Percentiles rank a stretch among this genome's conserved stretches.
phyloP scores from a whole-genome alignment of 2,888 invertebrate genomes.

The Hedya salicella region DNA sequence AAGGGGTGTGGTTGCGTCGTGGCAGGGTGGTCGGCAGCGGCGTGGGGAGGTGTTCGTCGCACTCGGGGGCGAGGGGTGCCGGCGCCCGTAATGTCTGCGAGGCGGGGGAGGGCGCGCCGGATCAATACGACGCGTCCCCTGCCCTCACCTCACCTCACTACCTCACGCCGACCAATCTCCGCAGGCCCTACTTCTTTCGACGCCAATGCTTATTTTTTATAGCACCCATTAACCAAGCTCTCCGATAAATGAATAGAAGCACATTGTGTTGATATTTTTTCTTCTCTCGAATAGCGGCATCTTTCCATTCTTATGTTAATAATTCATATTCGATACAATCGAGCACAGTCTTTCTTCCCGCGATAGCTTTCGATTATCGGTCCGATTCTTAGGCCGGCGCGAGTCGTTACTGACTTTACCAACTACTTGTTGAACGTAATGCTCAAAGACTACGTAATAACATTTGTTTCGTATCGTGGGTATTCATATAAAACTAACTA shows the following conservation, averaged over 20 bases:
- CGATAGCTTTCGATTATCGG: constrained; percentile 27
- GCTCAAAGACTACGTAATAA: neutral
- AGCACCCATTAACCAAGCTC: constrained; percentile 79
- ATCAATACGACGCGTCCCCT: constrained; percentile 75
- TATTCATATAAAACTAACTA: neutral
- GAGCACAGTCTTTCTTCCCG: constrained; percentile 47
- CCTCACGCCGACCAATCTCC: constrained; percentile 75
- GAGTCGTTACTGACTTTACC: constrained; percentile 24
- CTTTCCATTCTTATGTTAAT: constrained; percentile 50
- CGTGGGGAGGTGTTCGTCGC: constrained; percentile 61
- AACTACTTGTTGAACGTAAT: constrained; percentile 37
- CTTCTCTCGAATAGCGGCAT: constrained; percentile 53
- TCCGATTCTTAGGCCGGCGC: constrained; percentile 21
- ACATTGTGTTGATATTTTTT: constrained; percentile 67
- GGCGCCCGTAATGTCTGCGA: constrained; percentile 73
- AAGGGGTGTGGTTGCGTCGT: constrained; percentile 81
- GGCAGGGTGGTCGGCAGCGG: constrained; percentile 61
- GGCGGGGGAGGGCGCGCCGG: constrained; percentile 60
- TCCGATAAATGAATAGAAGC: constrained; percentile 80
- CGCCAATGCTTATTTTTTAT: constrained; percentile 82
- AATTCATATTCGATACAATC: constrained; percentile 51
- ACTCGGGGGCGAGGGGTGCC: constrained; percentile 65
- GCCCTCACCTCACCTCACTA: constrained; percentile 62
- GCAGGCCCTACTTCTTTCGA: constrained; percentile 83
- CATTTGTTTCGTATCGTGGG: neutral